phyloP scores from a whole-genome alignment of 1,140 invertebrate species.

The Trachymyrmex cornetzi region DNA sequence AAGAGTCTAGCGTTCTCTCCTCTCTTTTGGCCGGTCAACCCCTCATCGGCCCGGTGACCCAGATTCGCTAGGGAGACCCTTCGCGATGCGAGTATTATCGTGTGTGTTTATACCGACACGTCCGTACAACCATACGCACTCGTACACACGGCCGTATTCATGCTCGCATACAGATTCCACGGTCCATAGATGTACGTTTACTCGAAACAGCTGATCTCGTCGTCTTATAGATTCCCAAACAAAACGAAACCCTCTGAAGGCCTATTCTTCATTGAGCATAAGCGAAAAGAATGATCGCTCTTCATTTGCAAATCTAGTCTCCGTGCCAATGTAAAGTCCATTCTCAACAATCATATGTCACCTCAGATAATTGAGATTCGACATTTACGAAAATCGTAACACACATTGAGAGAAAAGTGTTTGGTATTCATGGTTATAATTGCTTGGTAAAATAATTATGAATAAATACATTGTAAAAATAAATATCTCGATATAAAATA shows the following conservation, averaged over 20 bases:
- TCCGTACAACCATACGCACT: constrained; percentile 19
- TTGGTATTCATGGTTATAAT: too few relatives aligned
- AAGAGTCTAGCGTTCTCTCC: constrained; percentile 63
- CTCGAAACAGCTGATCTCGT: constrained; percentile 82
- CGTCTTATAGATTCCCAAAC: constrained; percentile 81
- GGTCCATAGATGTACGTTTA: constrained; percentile 56
- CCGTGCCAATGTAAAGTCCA: neutral
- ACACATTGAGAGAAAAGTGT: too few relatives aligned
- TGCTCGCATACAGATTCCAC: constrained; percentile 74
- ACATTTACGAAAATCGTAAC: neutral
- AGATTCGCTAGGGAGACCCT: constrained; percentile 83
- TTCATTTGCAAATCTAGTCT: constrained; percentile 27
- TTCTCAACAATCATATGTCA: neutral
- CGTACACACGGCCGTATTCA: constrained; percentile 55
- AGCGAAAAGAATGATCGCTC: constrained; percentile 59
- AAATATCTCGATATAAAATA: too few relatives aligned
- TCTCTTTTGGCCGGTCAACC: constrained; percentile 83
- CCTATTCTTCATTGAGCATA: constrained; percentile 75
- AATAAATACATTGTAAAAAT: too few relatives aligned
- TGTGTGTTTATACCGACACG: constrained; percentile 44
- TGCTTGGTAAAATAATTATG: too few relatives aligned
- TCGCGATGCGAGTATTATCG: constrained; percentile 66
- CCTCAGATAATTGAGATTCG: neutral
- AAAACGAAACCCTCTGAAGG: constrained; percentile 74
- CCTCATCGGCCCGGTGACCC: constrained; percentile 86